These are phyloP conservation scores for Prunella himalayana DNA, from an alignment of 2,113 vertebrate species.

Conservation along the genomic window DNA sequence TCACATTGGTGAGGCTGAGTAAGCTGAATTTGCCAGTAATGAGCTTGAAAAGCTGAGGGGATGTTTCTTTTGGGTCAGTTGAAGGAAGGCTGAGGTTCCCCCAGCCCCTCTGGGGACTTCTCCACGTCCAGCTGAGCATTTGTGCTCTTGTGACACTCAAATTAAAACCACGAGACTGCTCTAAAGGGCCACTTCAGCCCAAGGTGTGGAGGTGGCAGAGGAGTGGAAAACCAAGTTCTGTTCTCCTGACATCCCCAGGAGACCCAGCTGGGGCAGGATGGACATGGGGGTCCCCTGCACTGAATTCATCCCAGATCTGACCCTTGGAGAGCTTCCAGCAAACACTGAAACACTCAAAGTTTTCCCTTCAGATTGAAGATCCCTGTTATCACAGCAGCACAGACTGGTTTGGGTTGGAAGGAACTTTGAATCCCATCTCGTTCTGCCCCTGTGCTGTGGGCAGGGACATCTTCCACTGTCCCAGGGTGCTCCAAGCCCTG, in stretches of 20 bases:
- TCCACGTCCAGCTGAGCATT: background rate
- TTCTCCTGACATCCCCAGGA: background rate
- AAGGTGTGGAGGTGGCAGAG: background rate
- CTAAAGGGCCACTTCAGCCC: background rate
- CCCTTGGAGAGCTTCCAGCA: background rate
- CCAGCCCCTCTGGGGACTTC: background rate
- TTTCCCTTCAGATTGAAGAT: background rate
- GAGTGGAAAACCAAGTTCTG: background rate
- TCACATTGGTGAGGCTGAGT: background rate
- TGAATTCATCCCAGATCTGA: background rate
- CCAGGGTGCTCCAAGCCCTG: accelerated
- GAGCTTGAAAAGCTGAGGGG: background rate
- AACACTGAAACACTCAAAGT: background rate
- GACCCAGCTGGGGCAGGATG: background rate
- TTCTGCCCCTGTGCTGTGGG: background rate
- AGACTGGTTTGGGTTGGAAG: background rate
- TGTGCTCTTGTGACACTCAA: background rate
- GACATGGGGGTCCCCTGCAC: background rate
- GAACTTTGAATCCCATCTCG: background rate
- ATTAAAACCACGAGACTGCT: background rate
- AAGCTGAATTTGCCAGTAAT: background rate
- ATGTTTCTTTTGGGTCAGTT: background rate
- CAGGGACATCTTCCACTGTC: accelerated
- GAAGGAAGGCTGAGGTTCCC: background rate
- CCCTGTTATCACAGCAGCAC: accelerated